A percentile compares a stretch with the other conserved stretches of the same genome.
phyloP scores from a whole-genome alignment of 2,113 vertebrate species.

The Colossoma macropomum region DNA sequence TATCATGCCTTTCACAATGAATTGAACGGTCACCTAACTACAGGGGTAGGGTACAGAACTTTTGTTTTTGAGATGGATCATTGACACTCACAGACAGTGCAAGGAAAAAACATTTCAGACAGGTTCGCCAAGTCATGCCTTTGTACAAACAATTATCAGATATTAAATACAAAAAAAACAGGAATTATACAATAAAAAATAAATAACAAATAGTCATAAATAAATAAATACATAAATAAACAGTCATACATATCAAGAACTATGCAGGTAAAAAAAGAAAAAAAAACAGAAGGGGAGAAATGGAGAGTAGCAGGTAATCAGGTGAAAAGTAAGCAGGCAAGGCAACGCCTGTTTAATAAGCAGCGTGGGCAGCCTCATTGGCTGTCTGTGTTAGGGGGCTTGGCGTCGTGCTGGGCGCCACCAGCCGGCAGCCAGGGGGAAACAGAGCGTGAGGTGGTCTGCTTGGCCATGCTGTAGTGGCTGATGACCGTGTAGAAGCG shows the following conservation, averaged over 20 bases:
- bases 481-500: constrained; percentile 99
- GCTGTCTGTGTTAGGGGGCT: constrained; percentile 87
- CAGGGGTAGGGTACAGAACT: constrained; percentile 12
- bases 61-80: constrained; percentile 33
- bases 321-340: neutral
- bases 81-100: constrained; percentile 44
- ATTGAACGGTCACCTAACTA: constrained; percentile 36
- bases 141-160: constrained; percentile 69
- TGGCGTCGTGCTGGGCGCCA: constrained; percentile 84
- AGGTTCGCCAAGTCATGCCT: constrained; percentile 54
- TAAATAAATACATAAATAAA: constrained; percentile 16
- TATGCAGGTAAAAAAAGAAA: constrained; percentile 45
- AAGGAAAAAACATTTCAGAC: constrained; percentile 24
- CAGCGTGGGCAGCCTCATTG: constrained; percentile 76
- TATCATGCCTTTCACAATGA: constrained; percentile 50
- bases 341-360: constrained; percentile 9
- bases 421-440: constrained; percentile 93
- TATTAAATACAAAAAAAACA: constrained; percentile 87
- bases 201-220: constrained; percentile 42
- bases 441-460: constrained; percentile 93
- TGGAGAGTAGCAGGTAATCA: constrained; percentile 25
- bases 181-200: constrained; percentile 84
- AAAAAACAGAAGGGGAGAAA: constrained; percentile 32
- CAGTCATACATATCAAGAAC: constrained; percentile 11
- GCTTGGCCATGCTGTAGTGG: constrained; percentile 99